phyloP scores from a whole-genome alignment of 2,797 vertebrate species.

The Anableps anableps region DNA sequence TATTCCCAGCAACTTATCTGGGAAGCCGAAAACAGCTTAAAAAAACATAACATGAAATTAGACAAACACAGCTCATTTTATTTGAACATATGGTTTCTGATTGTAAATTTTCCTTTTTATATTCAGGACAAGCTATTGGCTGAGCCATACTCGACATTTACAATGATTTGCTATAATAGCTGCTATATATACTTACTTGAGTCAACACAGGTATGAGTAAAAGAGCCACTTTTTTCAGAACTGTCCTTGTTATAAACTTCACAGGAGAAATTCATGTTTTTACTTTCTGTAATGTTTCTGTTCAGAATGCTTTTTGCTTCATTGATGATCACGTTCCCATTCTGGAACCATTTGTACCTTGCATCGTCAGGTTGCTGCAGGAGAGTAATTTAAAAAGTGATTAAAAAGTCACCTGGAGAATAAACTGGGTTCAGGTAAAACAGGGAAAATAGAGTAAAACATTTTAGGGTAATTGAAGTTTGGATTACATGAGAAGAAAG shows the following conservation, averaged over 20 bases:
- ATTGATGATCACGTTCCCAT: accelerated
- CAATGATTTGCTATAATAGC: background rate
- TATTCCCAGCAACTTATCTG: background rate
- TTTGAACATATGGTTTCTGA: background rate
- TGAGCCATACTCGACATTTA: background rate
- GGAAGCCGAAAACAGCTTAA: background rate
- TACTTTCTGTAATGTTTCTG: accelerated
- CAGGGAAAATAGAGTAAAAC: background rate
- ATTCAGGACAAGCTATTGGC: background rate
- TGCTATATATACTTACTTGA: conserved; percentile 14
- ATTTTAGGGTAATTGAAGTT: background rate
- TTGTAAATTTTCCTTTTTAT: background rate
- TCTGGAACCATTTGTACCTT: background rate
- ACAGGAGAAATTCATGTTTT: background rate
- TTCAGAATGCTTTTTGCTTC: accelerated
- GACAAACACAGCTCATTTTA: background rate
- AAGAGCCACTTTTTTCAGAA: accelerated
- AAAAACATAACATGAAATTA: background rate
- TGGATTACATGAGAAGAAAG: background rate
- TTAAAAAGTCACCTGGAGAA: background rate
- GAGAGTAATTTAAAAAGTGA: background rate
- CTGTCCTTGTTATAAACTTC: background rate
- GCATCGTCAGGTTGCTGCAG: accelerated
- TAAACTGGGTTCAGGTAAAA: background rate
- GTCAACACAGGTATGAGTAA: accelerated